A percentile compares a stretch with the other conserved stretches of the same genome.
These are phyloP conservation scores for Papilio polytes DNA, from an alignment of 1,140 invertebrate genomes.

Conservation along the genomic window DNA sequence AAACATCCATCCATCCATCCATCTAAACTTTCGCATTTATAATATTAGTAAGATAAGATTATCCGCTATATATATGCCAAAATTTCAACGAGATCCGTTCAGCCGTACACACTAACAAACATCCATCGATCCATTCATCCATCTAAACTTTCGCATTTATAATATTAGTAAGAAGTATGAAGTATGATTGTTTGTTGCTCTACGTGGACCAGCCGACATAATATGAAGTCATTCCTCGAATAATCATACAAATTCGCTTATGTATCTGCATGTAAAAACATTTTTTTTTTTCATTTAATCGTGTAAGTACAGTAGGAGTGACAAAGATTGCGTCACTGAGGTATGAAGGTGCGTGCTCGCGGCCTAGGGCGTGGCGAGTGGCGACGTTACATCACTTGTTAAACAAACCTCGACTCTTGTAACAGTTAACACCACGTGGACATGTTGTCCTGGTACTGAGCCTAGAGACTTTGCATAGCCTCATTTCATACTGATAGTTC, in stretches of 20 bases:
- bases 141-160: no score
- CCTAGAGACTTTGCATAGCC: constrained; percentile 1
- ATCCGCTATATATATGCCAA: no score
- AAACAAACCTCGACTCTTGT: constrained; percentile 27
- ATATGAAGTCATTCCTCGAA: neutral
- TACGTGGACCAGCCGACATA: neutral
- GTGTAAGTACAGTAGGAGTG: constrained; percentile 21
- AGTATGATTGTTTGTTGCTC: neutral
- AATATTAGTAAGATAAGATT: no score
- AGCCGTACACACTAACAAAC: no score
- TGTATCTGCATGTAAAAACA: neutral
- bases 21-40: no score
- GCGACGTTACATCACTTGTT: constrained; percentile 32
- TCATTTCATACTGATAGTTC: constrained; percentile 16
- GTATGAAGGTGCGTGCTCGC: constrained; percentile 27
- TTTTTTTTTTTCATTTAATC: neutral
- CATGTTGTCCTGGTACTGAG: neutral
- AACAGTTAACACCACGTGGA: constrained; percentile 28
- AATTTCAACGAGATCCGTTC: no score
- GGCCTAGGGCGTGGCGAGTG: constrained; percentile 10
- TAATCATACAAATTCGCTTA: neutral
- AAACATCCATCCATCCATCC: no score
- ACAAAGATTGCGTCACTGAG: constrained; percentile 36
- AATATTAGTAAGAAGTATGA: no score
- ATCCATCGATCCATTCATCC: no score